These are phyloP conservation scores for Meganola albula DNA, from an alignment of 2,888 invertebrate species.

Conservation along the genomic window DNA sequence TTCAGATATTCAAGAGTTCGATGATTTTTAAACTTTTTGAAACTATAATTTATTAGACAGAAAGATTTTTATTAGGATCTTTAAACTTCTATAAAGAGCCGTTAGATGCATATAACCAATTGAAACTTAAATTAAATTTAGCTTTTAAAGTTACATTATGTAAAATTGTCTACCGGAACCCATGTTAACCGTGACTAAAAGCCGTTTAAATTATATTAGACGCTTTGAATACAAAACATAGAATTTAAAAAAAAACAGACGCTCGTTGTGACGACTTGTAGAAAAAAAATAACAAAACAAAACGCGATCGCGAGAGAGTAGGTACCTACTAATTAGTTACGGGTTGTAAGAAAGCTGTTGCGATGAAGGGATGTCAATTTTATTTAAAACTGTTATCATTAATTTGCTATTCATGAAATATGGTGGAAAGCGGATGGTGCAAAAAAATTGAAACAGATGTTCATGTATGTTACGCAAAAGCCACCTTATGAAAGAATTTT, in stretches of 20 bases:
- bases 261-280: slow-evolving; percentile 42
- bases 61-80: too few relatives aligned
- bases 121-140: too few relatives aligned
- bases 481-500: too few relatives aligned
- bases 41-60: too few relatives aligned
- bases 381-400: slow-evolving; percentile 33
- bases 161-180: too few relatives aligned
- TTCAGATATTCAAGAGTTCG: too few relatives aligned
- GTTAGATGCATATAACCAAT: too few relatives aligned
- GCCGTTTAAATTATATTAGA: slow-evolving; percentile 24
- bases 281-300: slow-evolving; percentile 40
- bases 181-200: too few relatives aligned
- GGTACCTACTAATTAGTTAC: slow-evolving; percentile 48
- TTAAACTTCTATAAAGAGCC: too few relatives aligned
- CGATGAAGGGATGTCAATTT: slow-evolving; percentile 24
- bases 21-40: too few relatives aligned
- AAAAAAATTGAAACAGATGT: slow-evolving; percentile 2
- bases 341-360: slow-evolving; percentile 26
- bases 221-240: slow-evolving; percentile 29
- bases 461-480: too few relatives aligned
- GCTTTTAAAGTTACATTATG: too few relatives aligned
- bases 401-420: slow-evolving; percentile 24
- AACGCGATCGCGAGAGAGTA: slow-evolving; percentile 37
- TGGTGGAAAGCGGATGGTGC: slow-evolving; percentile 2
- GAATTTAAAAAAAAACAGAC: slow-evolving; percentile 31